Evolutionary conservation across 2,113 vertebrate genomes (phyloP), one percentile per base, ranked within the genome.

Genomic region (Epinephelus fuscoguttatus): DNA sequence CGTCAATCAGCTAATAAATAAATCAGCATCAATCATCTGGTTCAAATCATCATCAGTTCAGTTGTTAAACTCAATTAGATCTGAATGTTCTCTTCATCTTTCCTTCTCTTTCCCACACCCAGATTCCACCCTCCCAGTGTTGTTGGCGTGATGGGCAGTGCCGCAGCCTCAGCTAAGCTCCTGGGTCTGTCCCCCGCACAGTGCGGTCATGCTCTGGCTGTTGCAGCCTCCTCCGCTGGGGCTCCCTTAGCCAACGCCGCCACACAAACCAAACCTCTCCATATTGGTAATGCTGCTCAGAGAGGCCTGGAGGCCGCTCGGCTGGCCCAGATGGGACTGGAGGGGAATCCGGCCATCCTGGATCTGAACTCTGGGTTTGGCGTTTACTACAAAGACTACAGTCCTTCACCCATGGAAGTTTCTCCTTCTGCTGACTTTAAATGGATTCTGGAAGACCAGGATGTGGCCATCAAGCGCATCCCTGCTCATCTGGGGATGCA

Each of bases 71-170:
- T 40, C 11, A 10, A 45, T 25, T 14, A 33, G 33, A 57, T 17
- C 4, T 27, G 67, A 7, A 21, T n/a, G 11, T 73, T n/a, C 21
- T 33, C 1, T 1, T 45, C n/a, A 17, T 72, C 3, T 71, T 13
- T 47, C 25, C 18, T 2, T 12, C 17, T 37, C 15, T 11, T 1
- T 88, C 73, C 3, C 1, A 49, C 14, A 14, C 78, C 71, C 93
- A 99, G 97, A 85, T 99, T 99, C 90, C 98, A 99, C 80, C 98
- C 98, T 9, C 98, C 97, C 0, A 95, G 96, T 0, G 96, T 99
- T 33, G 97, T 98, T 0, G 98, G 98, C 17, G 97, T 97, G 10
- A 95, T 99, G 96, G 98, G 98, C 1, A 98, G 97, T 17, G 95
- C 97, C 1, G 97, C 97, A 17, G 96, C 97, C 10, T 94, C 96